Conservation (phyloP, 2,113 vertebrate genomes). For the Laterallus jamaicensis region DNA sequence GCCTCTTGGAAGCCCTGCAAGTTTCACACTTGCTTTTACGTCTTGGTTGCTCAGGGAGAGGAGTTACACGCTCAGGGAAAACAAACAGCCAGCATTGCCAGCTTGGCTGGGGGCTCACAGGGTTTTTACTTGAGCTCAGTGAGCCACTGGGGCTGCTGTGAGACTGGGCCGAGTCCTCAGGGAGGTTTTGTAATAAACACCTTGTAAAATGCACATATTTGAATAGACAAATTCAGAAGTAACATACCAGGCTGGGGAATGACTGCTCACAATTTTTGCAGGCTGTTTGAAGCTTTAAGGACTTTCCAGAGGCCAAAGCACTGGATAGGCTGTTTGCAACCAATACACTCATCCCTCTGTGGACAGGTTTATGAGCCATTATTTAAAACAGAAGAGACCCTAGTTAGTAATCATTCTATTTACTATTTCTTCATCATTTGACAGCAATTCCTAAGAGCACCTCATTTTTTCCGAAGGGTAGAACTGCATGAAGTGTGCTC, state of each 20-base stretch:
- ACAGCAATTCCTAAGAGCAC: not conserved
- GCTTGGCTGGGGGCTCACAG: not conserved
- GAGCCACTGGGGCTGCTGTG: not conserved
- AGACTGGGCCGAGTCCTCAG: not conserved
- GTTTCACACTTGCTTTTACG: not conserved
- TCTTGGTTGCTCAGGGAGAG: not conserved
- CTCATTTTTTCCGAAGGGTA: not conserved
- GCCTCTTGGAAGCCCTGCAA: not conserved
- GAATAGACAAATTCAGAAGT: not conserved
- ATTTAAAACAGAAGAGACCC: not conserved
- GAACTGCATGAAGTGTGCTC: not conserved
- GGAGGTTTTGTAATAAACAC: conserved; percentile 4
- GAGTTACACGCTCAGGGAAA: rapidly evolving
- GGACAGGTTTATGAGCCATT: not conserved
- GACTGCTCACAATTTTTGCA: not conserved
- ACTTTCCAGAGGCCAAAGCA: not conserved
- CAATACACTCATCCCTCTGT: not conserved
- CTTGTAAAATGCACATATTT: conserved; percentile 43
- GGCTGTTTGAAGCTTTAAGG: not conserved
- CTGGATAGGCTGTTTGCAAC: not conserved
- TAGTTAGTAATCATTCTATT: not conserved
- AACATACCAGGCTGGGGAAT: not conserved
- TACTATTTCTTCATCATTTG: conserved; percentile 30
- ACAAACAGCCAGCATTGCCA: not conserved
- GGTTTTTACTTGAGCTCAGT: not conserved